These are phyloP conservation scores for Neria commutata DNA, from an alignment of 2,888 invertebrate species.

Conservation along the genomic window DNA sequence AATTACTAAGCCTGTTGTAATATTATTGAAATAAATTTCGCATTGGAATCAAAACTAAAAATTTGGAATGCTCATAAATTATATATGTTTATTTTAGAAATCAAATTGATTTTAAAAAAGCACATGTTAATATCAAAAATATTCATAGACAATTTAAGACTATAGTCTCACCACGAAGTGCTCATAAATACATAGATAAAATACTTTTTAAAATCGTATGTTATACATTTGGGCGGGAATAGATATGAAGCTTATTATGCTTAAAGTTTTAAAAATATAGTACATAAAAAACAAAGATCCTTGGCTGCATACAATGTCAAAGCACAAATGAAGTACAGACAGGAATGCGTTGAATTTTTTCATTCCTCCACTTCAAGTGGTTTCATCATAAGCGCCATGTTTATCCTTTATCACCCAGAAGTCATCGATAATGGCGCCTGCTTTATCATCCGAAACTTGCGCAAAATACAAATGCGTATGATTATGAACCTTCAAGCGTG, in stretches of 20 bases:
- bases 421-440: conserved; percentile 72
- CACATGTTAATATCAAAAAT: no score
- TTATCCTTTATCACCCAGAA: conserved; percentile 72
- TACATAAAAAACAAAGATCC: background rate
- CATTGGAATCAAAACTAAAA: no score
- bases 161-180: no score
- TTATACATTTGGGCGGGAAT: no score
- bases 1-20: no score
- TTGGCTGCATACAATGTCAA: background rate
- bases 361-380: conserved; percentile 3
- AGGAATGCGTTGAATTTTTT: background rate
- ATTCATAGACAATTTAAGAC: no score
- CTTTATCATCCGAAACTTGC: conserved; percentile 79
- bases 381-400: conserved; percentile 42
- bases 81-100: no score
- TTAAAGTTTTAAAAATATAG: background rate
- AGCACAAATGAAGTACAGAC: background rate
- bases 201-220: no score
- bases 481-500: conserved; percentile 80
- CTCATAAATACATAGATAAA: no score
- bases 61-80: background rate
- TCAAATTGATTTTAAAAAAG: no score
- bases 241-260: no score
- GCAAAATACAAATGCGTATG: conserved; percentile 85
- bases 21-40: no score